Evolutionary conservation across 2,888 invertebrate genomes (phyloP), one percentile per base, ranked within the genome.

Genomic region (Drosophila cognata): DNA sequence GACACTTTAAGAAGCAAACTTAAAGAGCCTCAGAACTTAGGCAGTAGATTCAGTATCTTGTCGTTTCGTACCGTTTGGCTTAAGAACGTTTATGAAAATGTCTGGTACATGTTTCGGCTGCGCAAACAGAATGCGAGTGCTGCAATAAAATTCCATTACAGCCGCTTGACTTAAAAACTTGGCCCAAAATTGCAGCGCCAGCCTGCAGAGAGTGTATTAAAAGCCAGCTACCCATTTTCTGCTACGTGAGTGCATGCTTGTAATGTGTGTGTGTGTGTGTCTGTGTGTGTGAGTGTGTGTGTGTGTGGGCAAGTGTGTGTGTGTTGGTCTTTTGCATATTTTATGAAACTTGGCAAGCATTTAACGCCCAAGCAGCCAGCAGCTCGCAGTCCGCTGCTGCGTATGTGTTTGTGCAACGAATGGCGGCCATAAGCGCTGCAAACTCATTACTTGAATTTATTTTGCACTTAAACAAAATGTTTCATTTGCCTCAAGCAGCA

Each of bases 381-480:
- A 29, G 31, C 31, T 10, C 25, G 55, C 38, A 8, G 21, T 33
- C 16, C 41, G 57, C 29, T 41, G 29, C 51, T 36, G 36, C 28
- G 25, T 36, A 11, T 73, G 71, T 72, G 78, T 81, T 66, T 81
- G 78, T 69, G 81, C 73, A 73, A 76, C 59, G 64, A 64, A 60
- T 56, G 57, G 50, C 65, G 58, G 60, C 65, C 72, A 78, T 76
- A 81, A 77, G 76, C 77, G 90, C 79, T 76, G 79, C 82, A 90
- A 88, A 88, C 88, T 88, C 90, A 88, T 88, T 88, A 90, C 88
- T 80, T 78, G 89, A 88, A 88, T 88, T 88, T 90, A 88, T 90
- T 88, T 88, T 74, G 89, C 88, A 88, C 88, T 88, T 88, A 88
- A 89, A 90, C 84, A 82, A 86, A 88, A 88, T 88, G 90, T 88